phyloP scores from a whole-genome alignment of 2,113 vertebrate genomes.

The Heterotilapia buettikoferi region DNA sequence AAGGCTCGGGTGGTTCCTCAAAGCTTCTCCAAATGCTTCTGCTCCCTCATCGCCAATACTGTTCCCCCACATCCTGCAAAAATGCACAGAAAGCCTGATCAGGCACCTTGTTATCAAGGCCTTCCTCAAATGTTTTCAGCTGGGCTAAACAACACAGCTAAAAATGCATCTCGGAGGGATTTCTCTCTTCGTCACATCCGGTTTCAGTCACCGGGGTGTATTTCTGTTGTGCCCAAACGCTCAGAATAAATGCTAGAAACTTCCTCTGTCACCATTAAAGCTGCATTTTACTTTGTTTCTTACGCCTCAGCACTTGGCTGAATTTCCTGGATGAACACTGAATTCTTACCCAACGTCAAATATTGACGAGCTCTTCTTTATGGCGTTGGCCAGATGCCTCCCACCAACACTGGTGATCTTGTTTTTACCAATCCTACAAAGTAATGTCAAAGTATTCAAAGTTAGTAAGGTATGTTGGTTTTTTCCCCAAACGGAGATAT shows the following conservation, averaged over 20 bases:
- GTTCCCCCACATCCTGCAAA: slow-evolving; percentile 94
- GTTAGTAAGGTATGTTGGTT: background rate
- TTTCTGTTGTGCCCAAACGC: background rate
- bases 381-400: slow-evolving; percentile 76
- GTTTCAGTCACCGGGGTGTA: background rate
- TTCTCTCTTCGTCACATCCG: background rate
- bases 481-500: fast-evolving
- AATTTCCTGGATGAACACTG: background rate
- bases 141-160: background rate
- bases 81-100: background rate
- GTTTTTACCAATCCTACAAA: slow-evolving; percentile 85
- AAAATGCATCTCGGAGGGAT: background rate
- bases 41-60: slow-evolving; percentile 87
- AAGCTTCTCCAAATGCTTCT: slow-evolving; percentile 82
- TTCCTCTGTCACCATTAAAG: background rate
- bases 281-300: background rate
- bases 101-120: background rate
- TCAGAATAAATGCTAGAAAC: background rate
- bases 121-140: background rate
- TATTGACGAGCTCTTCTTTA: slow-evolving; percentile 85
- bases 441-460: background rate
- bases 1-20: slow-evolving; percentile 81
- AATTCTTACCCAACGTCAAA: slow-evolving; percentile 83
- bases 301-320: background rate
- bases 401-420: slow-evolving; percentile 83